These are phyloP conservation scores for Ellobius talpinus DNA, from an alignment of 2,113 vertebrate genomes.

Conservation along the genomic window DNA sequence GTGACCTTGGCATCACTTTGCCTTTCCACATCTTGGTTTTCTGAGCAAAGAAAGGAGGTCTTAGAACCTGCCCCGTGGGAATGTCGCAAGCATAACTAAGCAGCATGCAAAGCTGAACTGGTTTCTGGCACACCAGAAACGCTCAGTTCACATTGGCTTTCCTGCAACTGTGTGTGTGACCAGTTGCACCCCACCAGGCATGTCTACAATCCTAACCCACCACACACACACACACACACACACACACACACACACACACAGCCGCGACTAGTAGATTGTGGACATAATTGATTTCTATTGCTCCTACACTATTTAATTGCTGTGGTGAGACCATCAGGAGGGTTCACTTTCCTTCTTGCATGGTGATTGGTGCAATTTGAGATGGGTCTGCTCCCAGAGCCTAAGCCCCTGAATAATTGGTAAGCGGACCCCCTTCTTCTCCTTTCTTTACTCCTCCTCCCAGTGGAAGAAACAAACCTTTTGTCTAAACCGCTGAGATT, in stretches of 20 bases:
- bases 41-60: conserved; percentile 22
- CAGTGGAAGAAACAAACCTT: not conserved
- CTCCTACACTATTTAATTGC: not conserved
- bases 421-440: not conserved
- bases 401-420: not conserved
- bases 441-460: accelerated
- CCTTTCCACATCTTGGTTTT: not conserved
- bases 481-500: conserved; percentile 16
- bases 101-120: not conserved
- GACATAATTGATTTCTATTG: not conserved
- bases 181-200: not conserved
- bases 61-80: not conserved
- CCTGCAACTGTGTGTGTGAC: not conserved
- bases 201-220: not conserved
- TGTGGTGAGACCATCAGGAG: not conserved
- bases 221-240: not conserved
- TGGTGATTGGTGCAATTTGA: not conserved
- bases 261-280: not conserved
- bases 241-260: not conserved
- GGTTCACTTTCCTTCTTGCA: not conserved
- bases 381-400: not conserved
- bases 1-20: not conserved
- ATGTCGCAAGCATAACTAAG: not conserved
- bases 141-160: not conserved
- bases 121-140: not conserved